Conservation (phyloP, 2,113 vertebrate species). For the Hippocampus comes region DNA sequence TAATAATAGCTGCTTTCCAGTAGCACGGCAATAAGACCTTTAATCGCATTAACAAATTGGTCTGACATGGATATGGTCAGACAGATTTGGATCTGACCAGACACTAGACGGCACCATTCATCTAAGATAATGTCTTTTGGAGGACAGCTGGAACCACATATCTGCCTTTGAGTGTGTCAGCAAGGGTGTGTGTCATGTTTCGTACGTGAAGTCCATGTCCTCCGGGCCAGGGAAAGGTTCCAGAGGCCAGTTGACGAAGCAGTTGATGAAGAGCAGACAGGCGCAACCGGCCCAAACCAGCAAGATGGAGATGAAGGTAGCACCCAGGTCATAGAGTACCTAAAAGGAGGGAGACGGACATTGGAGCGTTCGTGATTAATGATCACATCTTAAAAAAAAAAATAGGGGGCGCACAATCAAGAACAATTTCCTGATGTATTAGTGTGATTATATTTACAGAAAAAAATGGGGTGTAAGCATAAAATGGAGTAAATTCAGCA, state of each 20-base stretch:
- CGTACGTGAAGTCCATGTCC: constrained; percentile 98
- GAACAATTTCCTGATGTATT: too few species aligned
- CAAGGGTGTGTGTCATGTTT: constrained; percentile 15
- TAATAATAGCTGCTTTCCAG: not conserved
- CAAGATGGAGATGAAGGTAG: constrained; percentile 87
- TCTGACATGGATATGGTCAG: not conserved
- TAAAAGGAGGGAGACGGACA: constrained; percentile 55
- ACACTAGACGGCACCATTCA: not conserved
- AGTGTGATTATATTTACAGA: too few species aligned
- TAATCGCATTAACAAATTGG: not conserved
- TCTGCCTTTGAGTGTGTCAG: not conserved
- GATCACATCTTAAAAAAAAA: not conserved
- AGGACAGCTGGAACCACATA: constrained; percentile 6
- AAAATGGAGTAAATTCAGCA: too few species aligned
- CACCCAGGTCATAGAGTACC: constrained; percentile 93
- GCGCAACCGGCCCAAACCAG: constrained; percentile 91
- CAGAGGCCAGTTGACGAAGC: constrained; percentile 96
- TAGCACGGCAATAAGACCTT: not conserved
- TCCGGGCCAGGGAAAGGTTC: constrained; percentile 96
- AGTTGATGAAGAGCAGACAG: constrained; percentile 94
- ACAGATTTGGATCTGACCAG: not conserved
- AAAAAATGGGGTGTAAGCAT: too few species aligned
- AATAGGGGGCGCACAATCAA: too few species aligned
- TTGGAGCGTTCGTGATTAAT: constrained; percentile 10
- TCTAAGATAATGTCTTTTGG: constrained; percentile 5